Evolutionary conservation across 1,140 invertebrate species (phyloP).

Genomic region (Caligus rogercresseyi): DNA sequence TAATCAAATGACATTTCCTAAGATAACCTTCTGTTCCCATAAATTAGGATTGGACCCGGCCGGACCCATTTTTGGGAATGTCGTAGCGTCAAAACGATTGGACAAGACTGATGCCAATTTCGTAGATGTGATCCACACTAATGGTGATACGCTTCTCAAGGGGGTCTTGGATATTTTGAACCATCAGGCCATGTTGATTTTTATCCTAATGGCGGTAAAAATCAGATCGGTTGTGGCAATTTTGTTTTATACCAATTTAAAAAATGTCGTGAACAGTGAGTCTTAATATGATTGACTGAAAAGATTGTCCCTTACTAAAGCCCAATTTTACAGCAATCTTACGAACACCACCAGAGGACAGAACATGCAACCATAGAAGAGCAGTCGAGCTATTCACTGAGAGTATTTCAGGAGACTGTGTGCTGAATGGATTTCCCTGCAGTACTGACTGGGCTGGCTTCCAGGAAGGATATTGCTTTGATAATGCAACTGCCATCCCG

Average conservation of each 20-base stretch:
- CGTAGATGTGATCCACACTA: conserved; percentile 39
- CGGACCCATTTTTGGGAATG: background rate
- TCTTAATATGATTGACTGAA: background rate
- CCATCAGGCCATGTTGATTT: conserved; percentile 37
- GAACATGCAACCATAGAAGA: background rate
- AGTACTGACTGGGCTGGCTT: background rate
- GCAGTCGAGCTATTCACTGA: background rate
- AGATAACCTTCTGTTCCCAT: too few species aligned
- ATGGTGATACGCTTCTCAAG: conserved; percentile 28
- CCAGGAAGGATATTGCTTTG: background rate
- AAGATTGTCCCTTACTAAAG: background rate
- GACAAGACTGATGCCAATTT: conserved; percentile 34
- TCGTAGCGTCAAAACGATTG: conserved; percentile 26
- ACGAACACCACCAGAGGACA: background rate
- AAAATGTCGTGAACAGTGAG: too few species aligned
- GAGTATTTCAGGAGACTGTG: background rate
- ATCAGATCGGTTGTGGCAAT: conserved; percentile 30
- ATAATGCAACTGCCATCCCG: background rate
- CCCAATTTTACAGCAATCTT: background rate
- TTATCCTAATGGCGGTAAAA: conserved; percentile 31
- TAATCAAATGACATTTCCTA: too few species aligned
- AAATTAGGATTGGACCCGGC: too few species aligned
- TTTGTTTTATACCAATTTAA: background rate
- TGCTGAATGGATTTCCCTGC: background rate
- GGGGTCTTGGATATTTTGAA: conserved; percentile 33